Evolutionary conservation across 2,797 vertebrate genomes (phyloP).

Genomic region (Trachops cirrhosus): DNA sequence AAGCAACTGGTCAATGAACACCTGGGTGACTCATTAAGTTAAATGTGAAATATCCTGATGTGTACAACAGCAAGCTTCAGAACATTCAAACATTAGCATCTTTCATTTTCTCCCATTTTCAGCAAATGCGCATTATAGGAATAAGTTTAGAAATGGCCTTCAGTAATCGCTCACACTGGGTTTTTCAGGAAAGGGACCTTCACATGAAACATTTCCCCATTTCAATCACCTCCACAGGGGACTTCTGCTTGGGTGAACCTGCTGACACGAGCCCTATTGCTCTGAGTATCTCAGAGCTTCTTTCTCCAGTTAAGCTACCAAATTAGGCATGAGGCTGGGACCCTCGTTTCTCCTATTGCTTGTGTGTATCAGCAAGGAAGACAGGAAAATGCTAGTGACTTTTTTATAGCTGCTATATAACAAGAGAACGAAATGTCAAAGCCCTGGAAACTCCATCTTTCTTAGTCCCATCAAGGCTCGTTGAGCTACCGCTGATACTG

Average conservation of each 20-base stretch:
- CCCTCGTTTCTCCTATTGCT: slow-evolving; percentile 90
- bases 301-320: slow-evolving; percentile 96
- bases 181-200: slow-evolving; percentile 87
- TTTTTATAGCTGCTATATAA: slow-evolving; percentile 84
- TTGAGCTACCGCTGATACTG: slow-evolving; percentile 12
- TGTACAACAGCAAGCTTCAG: slow-evolving; percentile 84
- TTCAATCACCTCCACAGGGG: slow-evolving; percentile 91
- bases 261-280: slow-evolving; percentile 93
- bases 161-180: slow-evolving; percentile 83
- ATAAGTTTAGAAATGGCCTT: slow-evolving; percentile 80
- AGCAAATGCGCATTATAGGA: slow-evolving; percentile 88
- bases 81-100: slow-evolving; percentile 90
- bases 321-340: slow-evolving; percentile 97
- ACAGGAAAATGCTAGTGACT: slow-evolving; percentile 89
- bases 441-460: slow-evolving; percentile 91
- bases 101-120: slow-evolving; percentile 85
- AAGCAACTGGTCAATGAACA: slow-evolving; percentile 87
- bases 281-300: slow-evolving; percentile 91
- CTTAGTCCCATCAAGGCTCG: slow-evolving; percentile 79
- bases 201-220: slow-evolving; percentile 93
- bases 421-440: slow-evolving; percentile 95
- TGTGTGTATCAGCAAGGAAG: slow-evolving; percentile 89
- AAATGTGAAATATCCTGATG: slow-evolving; percentile 87
- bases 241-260: slow-evolving; percentile 94
- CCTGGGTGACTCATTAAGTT: slow-evolving; percentile 90